Conservation (phyloP, 2,113 vertebrate genomes). For the Pyxicephalus adspersus region DNA sequence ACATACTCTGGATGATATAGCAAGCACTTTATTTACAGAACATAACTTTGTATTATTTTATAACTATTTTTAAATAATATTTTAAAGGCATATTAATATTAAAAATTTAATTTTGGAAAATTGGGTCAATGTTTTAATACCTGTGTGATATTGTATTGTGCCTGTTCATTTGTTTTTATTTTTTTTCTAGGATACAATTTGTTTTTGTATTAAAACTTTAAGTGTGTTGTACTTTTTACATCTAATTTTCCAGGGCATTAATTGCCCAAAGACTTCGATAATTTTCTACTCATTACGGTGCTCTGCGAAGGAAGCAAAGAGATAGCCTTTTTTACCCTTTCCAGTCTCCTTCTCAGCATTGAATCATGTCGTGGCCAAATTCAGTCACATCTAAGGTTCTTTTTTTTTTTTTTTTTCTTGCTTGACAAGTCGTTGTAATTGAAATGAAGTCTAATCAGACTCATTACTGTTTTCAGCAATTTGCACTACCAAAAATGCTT, state of each 20-base stretch:
- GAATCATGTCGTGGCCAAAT: conserved; percentile 72
- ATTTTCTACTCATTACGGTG: conserved; percentile 95
- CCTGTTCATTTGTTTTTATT: neutral
- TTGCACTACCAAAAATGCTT: conserved; percentile 98
- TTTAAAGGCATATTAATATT: too few species aligned
- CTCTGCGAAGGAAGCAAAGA: conserved; percentile 82
- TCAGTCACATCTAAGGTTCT: conserved; percentile 75
- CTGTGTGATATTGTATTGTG: neutral
- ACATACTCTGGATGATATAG: too few species aligned
- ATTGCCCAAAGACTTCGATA: conserved; percentile 89
- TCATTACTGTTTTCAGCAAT: conserved; percentile 99
- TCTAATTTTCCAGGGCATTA: conserved; percentile 89
- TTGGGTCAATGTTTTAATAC: too few species aligned
- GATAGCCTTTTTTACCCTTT: conserved; percentile 79
- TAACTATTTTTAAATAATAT: too few species aligned
- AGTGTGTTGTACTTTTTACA: conserved; percentile 81
- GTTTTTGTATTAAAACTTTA: conserved; percentile 90
- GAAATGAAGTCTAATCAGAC: conserved; percentile 99
- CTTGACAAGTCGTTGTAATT: conserved; percentile 92
- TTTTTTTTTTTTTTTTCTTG: conserved; percentile 62
- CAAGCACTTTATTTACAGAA: too few species aligned
- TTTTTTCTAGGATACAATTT: conserved; percentile 80
- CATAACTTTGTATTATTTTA: too few species aligned
- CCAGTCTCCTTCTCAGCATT: conserved; percentile 64
- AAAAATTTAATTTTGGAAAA: too few species aligned